Percentiles rank a stretch among this genome's conserved stretches.
phyloP scores from a whole-genome alignment of 2,113 vertebrate species.

The Polyodon spathula region DNA sequence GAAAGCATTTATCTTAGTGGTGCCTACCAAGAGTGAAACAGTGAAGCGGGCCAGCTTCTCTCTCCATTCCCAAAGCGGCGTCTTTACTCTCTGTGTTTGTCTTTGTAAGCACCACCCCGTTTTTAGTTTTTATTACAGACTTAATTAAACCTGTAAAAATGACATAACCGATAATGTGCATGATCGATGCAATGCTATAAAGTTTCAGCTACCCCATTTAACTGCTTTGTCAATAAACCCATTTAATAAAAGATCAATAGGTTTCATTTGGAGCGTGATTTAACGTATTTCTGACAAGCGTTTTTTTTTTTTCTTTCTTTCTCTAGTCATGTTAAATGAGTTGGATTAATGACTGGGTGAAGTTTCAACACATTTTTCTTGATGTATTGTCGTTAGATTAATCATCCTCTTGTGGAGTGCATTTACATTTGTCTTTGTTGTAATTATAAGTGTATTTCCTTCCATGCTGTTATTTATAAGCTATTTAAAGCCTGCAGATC shows the following conservation, averaged over 20 bases:
- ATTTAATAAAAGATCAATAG: constrained; percentile 51
- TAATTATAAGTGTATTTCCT: constrained; percentile 46
- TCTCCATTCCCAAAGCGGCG: no score
- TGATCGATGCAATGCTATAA: constrained; percentile 30
- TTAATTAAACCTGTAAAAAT: constrained; percentile 20
- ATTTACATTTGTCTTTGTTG: constrained; percentile 44
- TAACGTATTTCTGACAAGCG: constrained; percentile 44
- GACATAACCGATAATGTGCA: constrained; percentile 13
- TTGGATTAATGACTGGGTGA: constrained; percentile 50
- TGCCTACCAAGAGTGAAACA: no score
- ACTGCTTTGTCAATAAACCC: constrained; percentile 54
- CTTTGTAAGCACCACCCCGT: neutral
- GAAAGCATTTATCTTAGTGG: no score
- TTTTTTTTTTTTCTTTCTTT: constrained; percentile 39
- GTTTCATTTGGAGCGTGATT: constrained; percentile 45
- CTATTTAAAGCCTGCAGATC: constrained; percentile 27
- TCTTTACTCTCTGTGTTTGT: neutral
- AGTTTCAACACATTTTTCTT: constrained; percentile 34
- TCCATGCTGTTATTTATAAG: constrained; percentile 38
- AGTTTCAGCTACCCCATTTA: constrained; percentile 43
- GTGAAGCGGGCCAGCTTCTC: no score
- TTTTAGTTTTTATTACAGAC: neutral
- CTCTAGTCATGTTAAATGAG: constrained; percentile 34
- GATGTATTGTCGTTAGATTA: constrained; percentile 52
- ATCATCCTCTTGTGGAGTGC: constrained; percentile 36